Evolutionary conservation across 2,797 vertebrate species (phyloP), one percentile per base, ranked within the genome.

Genomic region (Cirrhinus mrigala): DNA sequence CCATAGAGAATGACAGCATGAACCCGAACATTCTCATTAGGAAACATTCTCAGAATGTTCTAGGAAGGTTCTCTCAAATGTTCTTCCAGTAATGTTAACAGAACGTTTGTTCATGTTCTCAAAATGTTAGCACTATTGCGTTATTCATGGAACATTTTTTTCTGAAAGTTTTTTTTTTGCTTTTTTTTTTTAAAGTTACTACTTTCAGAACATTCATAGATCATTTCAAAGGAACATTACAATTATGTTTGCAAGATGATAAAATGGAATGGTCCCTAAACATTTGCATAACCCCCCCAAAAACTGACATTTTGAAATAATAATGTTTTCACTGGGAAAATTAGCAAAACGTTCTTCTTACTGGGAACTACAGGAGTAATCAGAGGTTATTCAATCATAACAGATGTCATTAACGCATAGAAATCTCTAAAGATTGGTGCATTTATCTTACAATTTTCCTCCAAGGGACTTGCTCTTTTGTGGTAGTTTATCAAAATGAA

Each of bases 1-100:
- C 56, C 76, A 27, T 62, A 27, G 56, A 44, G 76, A 78, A 60
- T n/a, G 15, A 60, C 20, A 78, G 75, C 54, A 27, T 60, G 37
- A 46, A 40, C 33, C 56, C 4, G 8, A 22, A 24, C 6, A 37
- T 37, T 37, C 2, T 37, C 33, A 44, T 60, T 14, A 60, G 54
- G 14, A 8, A 78, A 78, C 37, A 0, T 60, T 77, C 74, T 77
- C 52, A 9, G 52, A 77, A 58, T 18, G 14, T 24, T 78, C 22
- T 78, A 8, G 3, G 15, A 33, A 74, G 15, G 71, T 50, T 48
- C 6, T 73, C n/a, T 37, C 27, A n/a, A 74, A 50, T 2, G 8
- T 20, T 48, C 71, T 22, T 75, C 27, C 18, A 56, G 50, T 54
- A 37, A 7, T 7, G 22, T 58, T 24, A 56, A 40, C 3, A 58